Conservation (phyloP, 2,113 vertebrate genomes). For the Raja brachyura region DNA sequence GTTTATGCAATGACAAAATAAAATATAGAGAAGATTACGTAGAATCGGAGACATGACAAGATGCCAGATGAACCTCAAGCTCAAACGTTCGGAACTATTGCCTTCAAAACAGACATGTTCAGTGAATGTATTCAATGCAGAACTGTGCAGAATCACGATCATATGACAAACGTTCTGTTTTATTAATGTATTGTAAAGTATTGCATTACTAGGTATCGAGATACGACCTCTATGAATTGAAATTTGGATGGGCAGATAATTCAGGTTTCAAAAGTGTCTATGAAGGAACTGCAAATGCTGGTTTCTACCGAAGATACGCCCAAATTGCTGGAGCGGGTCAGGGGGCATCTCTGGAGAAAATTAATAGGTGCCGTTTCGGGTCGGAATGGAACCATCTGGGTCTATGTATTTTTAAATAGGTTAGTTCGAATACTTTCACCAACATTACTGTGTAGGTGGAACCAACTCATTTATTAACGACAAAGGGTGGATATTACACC, state of each 20-base stretch:
- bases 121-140: neutral
- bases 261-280: too few relatives aligned
- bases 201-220: neutral
- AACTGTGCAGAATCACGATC: neutral
- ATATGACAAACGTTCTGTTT: neutral
- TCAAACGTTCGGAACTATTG: neutral
- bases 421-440: neutral
- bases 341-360: too few relatives aligned
- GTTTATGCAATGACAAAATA: neutral
- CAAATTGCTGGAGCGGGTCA: too few relatives aligned
- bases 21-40: neutral
- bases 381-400: too few relatives aligned
- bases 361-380: too few relatives aligned
- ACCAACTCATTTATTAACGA: too few relatives aligned
- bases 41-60: neutral
- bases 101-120: neutral
- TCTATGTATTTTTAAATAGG: neutral
- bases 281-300: too few relatives aligned
- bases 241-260: neutral
- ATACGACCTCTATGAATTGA: neutral
- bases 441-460: neutral
- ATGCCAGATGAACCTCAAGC: neutral
- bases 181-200: neutral
- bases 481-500: neutral
- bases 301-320: too few relatives aligned